Evolutionary conservation across 2,888 invertebrate genomes (phyloP).

Genomic region (Callosobruchus maculatus): DNA sequence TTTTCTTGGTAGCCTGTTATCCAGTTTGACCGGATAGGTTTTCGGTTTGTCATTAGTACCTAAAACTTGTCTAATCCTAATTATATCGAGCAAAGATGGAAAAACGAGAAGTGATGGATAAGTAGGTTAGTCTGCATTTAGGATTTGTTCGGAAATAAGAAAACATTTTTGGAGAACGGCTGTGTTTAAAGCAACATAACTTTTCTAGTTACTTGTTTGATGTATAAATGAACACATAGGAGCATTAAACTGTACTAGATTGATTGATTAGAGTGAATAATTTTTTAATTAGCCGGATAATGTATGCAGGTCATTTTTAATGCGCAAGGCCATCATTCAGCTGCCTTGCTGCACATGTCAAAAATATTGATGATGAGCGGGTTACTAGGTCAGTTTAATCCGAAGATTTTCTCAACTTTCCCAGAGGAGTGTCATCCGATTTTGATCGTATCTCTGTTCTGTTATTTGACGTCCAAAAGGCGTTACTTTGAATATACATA

Average conservation of each 20-base stretch:
- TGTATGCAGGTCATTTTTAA: not conserved
- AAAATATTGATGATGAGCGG: not conserved
- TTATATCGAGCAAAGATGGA: not conserved
- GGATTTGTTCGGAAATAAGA: not conserved
- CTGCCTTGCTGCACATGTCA: not conserved
- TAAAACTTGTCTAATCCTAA: not conserved
- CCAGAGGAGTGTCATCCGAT: not conserved
- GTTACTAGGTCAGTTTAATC: not conserved
- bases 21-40: too few species aligned
- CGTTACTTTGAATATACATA: not conserved
- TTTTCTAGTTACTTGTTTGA: not conserved
- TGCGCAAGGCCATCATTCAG: not conserved
- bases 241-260: not conserved
- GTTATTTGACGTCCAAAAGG: not conserved
- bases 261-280: not conserved
- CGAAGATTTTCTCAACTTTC: not conserved
- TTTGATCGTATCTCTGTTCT: not conserved
- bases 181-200: not conserved
- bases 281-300: not conserved
- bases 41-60: not conserved
- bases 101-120: not conserved
- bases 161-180: not conserved
- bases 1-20: too few species aligned
- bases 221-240: not conserved
- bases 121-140: not conserved